Base-by-base conservation (phyloP, 2,797 vertebrate species). In the Crenuchus spilurus region DNA sequence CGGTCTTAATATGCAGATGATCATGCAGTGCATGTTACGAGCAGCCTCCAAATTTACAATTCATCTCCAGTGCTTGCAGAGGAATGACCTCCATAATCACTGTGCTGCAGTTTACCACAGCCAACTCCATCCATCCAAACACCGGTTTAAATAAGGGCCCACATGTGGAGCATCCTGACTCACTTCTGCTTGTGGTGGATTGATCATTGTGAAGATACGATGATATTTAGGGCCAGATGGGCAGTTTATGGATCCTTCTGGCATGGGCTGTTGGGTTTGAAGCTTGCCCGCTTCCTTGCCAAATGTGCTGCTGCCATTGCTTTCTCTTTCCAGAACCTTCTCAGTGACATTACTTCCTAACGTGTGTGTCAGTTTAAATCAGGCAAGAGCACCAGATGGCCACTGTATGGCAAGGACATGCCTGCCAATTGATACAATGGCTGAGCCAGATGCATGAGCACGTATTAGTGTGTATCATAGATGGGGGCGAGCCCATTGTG, bases 261-360 rank as follows among this genome's bases (percentile, higher is more conserved):
- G 55, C 73, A 71, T 8, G 16, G 42, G 44, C 30, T 57, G 46
- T 58, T 10, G 16, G 42, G 60, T 78, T 71, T 60, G 75, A 30
- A 28, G 37, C 41, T 31, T 52, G 69, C 48, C 74, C 51, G 7
- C 58, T 68, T 70, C 57, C 74, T n/a, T 85, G 80, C 75, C 77
- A 82, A 73, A 71, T 46, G 39, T 44, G 35, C 57, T 22, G 8
- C 72, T 65, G 58, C 48, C 37, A 54, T 52, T 67, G 72, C 28
- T 30, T 72, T 66, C 39, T 24, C 10, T 63, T 72, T 80, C 76
- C 81, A 83, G 61, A 78, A 65, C 70, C 41, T 77, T 75, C 66
- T 70, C 70, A 49, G 42, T 80, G 77, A 83, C 84, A 80, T 81
- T 63, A 77, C 70, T 75, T 80, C 75, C 76, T 81, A 79, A 78